Base-by-base conservation (phyloP, 2,113 vertebrate genomes). In the Zeus faber region DNA sequence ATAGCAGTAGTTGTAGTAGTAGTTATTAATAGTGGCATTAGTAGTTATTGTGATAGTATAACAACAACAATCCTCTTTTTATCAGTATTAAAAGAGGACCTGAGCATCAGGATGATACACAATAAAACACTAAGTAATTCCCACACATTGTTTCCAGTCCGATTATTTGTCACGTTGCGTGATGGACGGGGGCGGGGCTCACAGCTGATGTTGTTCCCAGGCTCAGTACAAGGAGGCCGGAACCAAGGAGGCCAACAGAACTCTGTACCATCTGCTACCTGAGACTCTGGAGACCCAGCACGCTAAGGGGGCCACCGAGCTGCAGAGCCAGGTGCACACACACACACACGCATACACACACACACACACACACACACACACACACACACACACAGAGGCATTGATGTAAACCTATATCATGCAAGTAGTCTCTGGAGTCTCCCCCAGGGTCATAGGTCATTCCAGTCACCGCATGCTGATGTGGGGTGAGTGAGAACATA, bases 281-380 rank as follows among this genome's bases (percentile, higher is more conserved):
- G 90, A 93, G 45, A 95, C 95, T 23, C 89, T 94, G 49, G 92
- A 98, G 43, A 98, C 91, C 6, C 91, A 91, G 1, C 92, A 96
- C 54, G 93, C 94, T 5, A 92, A 87, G 78, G 85, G 93, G 77
- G 72, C 51, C 1, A 77, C 71, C 2, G 53, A 69, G 35, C 49
- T 81, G 0, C 85, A 84, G 80, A 87, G 84, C 24, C 74, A 86
- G 79, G 82, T 86, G n/a, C 33, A 37, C 33, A 37, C 33, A 37
- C 33, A 37, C 33, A 33, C 6, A 9, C 31, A 33, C 33, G 10
- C 33, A 35, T 11, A 10, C 33, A 35, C 33, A 3, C 33, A 35
- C 6, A 10, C 33, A 35, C 4, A 11, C 33, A 35, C 33, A 5
- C 33, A 35, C 33, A 35, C 33, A 35, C 33, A 35, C 4, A 5